These are phyloP conservation scores for Henricia sp. DNA, from an alignment of 53 echinoderm and acorn worm species.

Conservation along the genomic window DNA sequence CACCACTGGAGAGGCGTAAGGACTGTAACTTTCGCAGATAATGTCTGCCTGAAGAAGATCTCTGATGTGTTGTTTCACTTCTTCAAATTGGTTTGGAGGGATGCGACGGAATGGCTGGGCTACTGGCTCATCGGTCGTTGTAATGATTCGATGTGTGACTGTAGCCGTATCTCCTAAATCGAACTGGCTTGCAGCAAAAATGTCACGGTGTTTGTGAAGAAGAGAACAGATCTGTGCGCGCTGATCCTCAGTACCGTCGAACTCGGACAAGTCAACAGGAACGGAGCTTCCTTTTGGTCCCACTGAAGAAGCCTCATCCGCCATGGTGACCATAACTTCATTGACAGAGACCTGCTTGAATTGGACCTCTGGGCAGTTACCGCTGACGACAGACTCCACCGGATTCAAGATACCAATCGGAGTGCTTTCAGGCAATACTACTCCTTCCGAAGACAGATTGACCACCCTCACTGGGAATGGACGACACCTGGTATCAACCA, in stretches of 20 bases:
- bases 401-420: constrained; percentile 17
- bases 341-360: constrained; percentile 6
- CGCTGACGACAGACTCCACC: background rate
- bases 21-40: background rate
- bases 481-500: constrained; percentile 1
- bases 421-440: background rate
- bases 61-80: too few relatives aligned
- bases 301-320: background rate
- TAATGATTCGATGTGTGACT: background rate
- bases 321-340: background rate
- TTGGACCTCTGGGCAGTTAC: background rate
- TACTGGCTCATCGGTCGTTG: background rate
- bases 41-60: background rate
- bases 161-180: background rate
- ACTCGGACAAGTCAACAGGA: background rate
- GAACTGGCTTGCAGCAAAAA: background rate
- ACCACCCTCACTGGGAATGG: constrained; percentile 12
- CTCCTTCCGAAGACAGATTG: constrained; percentile 16
- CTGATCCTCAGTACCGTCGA: background rate
- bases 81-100: background rate
- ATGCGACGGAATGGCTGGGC: background rate
- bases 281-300: background rate
- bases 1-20: background rate
- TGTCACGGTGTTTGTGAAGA: constrained; percentile 23
- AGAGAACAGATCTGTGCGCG: background rate